Conservation (phyloP, 64 coral and sea anemone species). For the Pocillopora damicornis region DNA sequence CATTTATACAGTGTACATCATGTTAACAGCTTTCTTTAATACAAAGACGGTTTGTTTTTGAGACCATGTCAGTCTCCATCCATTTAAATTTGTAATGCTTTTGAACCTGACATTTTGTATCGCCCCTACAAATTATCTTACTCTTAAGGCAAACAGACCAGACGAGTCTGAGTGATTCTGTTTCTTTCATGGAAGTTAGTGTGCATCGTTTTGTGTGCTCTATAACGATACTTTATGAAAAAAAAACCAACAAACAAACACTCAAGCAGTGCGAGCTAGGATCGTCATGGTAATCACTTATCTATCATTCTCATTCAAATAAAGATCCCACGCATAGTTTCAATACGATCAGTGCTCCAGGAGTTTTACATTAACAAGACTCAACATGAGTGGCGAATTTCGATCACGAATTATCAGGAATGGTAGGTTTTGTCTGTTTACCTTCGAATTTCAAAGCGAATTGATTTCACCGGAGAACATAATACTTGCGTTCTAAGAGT, state of each 20-base stretch:
- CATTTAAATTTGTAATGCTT: not conserved
- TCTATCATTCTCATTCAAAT: not conserved
- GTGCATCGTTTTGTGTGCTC: too few species aligned
- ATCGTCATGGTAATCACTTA: not conserved
- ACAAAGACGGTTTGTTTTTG: constrained; percentile 28
- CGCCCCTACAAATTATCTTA: not conserved
- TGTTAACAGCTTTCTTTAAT: constrained; percentile 18
- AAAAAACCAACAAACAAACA: not conserved
- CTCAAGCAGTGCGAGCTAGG: not conserved
- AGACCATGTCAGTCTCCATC: not conserved
- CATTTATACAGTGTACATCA: constrained; percentile 13
- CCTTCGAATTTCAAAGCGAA: too few species aligned
- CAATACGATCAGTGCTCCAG: not conserved
- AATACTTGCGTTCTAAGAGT: too few species aligned
- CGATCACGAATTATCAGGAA: too few species aligned
- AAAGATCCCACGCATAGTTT: not conserved
- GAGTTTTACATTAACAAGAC: too few species aligned
- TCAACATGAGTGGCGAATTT: too few species aligned
- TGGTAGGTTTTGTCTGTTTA: too few species aligned
- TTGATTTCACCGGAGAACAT: too few species aligned
- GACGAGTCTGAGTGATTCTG: not conserved
- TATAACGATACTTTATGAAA: not conserved
- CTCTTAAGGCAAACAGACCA: not conserved
- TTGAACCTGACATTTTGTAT: not conserved
- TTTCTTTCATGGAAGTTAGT: not conserved